Evolutionary conservation across 1,140 invertebrate genomes (phyloP).

Genomic region (Drosophila willistoni): DNA sequence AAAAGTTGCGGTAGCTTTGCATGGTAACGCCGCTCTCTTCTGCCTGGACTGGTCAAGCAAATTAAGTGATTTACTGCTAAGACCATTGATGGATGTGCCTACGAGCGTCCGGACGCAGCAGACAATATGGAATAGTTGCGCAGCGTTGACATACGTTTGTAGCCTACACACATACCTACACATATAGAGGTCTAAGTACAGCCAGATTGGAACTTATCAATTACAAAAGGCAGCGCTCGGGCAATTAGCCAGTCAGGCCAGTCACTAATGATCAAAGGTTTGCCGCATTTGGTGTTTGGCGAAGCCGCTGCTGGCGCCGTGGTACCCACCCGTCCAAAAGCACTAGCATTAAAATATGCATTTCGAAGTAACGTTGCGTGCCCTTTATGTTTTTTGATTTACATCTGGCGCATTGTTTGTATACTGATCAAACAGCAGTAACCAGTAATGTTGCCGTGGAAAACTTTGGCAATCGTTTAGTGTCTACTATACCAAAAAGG

Average conservation of each 20-base stretch:
- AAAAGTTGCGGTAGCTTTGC: conserved; percentile 12
- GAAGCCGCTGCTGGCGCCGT: conserved; percentile 62
- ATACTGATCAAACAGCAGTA: too few species aligned
- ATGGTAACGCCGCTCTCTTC: conserved; percentile 3
- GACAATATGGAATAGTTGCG: conserved; percentile 48
- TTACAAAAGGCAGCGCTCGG: conserved; percentile 71
- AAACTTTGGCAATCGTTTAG: too few species aligned
- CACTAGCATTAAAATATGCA: neutral
- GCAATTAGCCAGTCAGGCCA: conserved; percentile 68
- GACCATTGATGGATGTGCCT: conserved; percentile 68
- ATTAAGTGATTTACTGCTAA: conserved; percentile 63
- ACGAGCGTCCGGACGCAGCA: conserved; percentile 28
- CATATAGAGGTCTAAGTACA: neutral
- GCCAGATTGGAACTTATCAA: conserved; percentile 54
- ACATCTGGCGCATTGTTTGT: too few species aligned
- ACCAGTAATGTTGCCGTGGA: too few species aligned
- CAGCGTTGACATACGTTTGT: neutral
- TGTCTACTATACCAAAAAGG: too few species aligned
- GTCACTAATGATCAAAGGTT: conserved; percentile 64
- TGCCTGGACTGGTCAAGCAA: conserved; percentile 41
- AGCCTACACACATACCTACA: neutral
- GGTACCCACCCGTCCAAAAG: neutral
- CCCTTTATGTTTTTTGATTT: conserved; percentile 1
- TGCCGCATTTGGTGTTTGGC: conserved; percentile 50
- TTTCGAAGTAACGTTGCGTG: conserved; percentile 22